Base-by-base conservation (phyloP, 2,797 vertebrate species). In the Poeciliopsis presidionis region DNA sequence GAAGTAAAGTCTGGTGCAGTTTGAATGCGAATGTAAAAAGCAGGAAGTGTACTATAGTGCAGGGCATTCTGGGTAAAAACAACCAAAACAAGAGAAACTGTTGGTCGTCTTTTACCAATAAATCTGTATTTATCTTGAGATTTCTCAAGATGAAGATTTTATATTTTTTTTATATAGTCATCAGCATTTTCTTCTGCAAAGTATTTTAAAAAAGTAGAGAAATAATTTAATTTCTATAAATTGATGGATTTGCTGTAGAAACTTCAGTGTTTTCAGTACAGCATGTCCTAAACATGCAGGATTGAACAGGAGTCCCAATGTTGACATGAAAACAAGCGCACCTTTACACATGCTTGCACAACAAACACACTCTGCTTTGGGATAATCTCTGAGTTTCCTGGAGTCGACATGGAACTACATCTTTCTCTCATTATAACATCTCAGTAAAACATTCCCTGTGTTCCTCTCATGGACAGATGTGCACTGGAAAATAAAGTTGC, bases 351-450 rank as follows among this genome's bases (percentile, higher is more conserved):
- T 81, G 89, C 86, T 90, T 88, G 85, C 91, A 92, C 86, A 87
- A 91, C 90, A 90, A 90, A 92, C 86, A 83, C 8, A 1, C 57
- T 43, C 36, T 69, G 80, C 53, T 73, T 81, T 80, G 47, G 22
- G n/a, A 25, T 92, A 92, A 94, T 92, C 89, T 30, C 78, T 49
- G 72, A 46, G 70, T 84, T 92, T 94, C 90, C 92, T 90, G 84
- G 57, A 76, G 53, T 36, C 51, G 77, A 83, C 61, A 39, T 67
- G 16, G 25, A 82, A 8, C 73, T 33, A 16, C 49, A 30, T 33
- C 51, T 39, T 63, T 67, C 65, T 72, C 77, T 39, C 63, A 74
- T 67, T 53, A 49, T 11, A 2, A 36, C 80, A 7, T 77, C 77
- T 76, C 73, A 80, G 4, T 75, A 75, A 81, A 78, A 75, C 79